Percentiles rank a stretch among this genome's conserved stretches.
These are phyloP conservation scores for Epistrophella euchroma DNA, from an alignment of 2,888 invertebrate species.

Conservation along the genomic window DNA sequence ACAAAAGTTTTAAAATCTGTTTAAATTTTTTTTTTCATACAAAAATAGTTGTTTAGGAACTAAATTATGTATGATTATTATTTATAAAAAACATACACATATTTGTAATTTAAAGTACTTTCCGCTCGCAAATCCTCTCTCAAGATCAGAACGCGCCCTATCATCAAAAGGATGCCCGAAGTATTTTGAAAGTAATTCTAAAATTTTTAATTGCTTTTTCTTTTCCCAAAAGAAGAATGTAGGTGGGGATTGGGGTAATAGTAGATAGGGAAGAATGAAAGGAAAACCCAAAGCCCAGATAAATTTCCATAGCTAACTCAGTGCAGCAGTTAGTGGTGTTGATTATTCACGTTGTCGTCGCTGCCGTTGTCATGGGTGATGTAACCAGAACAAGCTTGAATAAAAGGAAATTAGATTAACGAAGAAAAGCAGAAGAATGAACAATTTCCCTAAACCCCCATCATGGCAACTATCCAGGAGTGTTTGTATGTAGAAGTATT, in stretches of 20 bases:
- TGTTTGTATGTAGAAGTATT: not conserved
- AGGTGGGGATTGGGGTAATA: not conserved
- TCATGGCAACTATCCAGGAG: not conserved
- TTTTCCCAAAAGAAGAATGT: constrained; percentile 50
- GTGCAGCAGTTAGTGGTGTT: constrained; percentile 51
- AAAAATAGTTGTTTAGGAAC: not conserved
- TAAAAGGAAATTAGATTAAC: constrained; percentile 64
- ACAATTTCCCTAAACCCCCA: constrained; percentile 28
- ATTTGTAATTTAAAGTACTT: constrained; percentile 11
- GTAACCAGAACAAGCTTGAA: constrained; percentile 47
- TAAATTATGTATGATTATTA: constrained; percentile 3
- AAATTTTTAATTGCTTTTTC: constrained; percentile 73
- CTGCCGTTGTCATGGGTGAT: constrained; percentile 30
- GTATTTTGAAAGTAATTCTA: constrained; percentile 69
- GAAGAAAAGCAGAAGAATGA: constrained; percentile 48
- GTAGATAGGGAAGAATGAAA: constrained; percentile 10
- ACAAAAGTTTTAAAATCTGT: not conserved
- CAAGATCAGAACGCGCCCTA: not conserved
- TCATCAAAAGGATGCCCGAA: constrained; percentile 53
- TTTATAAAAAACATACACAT: constrained; percentile 24
- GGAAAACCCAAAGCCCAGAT: constrained; percentile 42
- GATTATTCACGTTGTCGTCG: constrained; percentile 38
- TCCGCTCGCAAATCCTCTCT: not conserved
- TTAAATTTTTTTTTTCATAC: not conserved
- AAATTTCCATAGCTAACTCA: constrained; percentile 36